Conservation (phyloP, 2,888 invertebrate genomes). For the Pandemis corylana region DNA sequence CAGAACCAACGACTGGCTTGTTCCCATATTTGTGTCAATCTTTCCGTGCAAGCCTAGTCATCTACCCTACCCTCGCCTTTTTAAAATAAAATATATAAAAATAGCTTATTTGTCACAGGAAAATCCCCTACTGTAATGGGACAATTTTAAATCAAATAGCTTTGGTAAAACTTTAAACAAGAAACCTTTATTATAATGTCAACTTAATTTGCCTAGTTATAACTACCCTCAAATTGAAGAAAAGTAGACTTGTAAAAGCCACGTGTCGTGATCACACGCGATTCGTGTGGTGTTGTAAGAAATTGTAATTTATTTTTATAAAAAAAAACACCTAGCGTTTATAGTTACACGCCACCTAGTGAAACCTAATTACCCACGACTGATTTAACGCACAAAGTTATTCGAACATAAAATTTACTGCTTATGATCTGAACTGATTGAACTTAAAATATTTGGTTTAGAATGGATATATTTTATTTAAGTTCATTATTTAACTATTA, state of each 20-base stretch:
- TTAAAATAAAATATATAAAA: too few relatives aligned
- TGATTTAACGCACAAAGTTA: not conserved
- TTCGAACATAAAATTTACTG: not conserved
- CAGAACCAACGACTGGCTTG: too few relatives aligned
- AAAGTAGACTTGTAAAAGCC: slow-evolving; percentile 4
- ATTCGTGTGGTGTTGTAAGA: slow-evolving; percentile 7
- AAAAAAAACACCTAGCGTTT: not conserved
- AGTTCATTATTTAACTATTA: too few relatives aligned
- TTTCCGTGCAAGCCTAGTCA: too few relatives aligned
- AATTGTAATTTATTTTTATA: not conserved
- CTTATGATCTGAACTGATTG: not conserved
- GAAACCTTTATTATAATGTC: not conserved
- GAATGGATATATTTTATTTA: too few relatives aligned
- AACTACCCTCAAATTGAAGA: not conserved
- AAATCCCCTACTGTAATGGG: not conserved
- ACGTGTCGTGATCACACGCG: slow-evolving; percentile 11
- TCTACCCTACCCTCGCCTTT: too few relatives aligned
- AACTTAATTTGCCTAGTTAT: not conserved
- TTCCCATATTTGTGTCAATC: too few relatives aligned
- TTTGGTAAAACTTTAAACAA: not conserved
- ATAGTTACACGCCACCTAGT: not conserved
- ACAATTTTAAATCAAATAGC: not conserved
- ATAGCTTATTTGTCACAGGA: not conserved
- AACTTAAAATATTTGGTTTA: too few relatives aligned
- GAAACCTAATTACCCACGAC: slow-evolving; percentile 1